Evolutionary conservation across 2,797 vertebrate genomes (phyloP).

Genomic region (Holocentrus rufus): DNA sequence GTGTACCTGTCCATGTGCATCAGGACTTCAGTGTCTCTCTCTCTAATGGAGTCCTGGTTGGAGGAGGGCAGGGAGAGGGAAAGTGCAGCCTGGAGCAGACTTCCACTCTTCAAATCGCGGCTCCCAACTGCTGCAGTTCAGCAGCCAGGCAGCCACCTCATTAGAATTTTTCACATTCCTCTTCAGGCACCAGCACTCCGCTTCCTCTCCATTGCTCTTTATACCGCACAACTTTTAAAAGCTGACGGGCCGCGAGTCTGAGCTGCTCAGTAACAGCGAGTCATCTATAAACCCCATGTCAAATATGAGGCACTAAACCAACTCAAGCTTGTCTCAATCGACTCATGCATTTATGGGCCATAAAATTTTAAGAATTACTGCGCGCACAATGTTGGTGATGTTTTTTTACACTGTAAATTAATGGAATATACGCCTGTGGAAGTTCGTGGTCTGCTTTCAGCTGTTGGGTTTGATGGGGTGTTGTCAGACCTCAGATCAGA

Average conservation of each 20-base stretch:
- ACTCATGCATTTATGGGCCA: conserved; percentile 28
- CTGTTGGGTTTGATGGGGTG: conserved; percentile 13
- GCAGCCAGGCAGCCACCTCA: conserved; percentile 66
- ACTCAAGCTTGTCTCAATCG: conserved; percentile 24
- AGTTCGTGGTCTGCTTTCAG: neutral
- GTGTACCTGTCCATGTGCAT: conserved; percentile 59
- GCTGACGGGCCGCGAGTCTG: conserved; percentile 35
- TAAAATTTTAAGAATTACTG: conserved; percentile 29
- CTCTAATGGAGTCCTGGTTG: conserved; percentile 66
- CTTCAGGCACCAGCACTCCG: conserved; percentile 56
- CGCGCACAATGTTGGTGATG: conserved; percentile 4
- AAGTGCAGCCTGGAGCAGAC: conserved; percentile 74
- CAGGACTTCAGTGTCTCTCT: conserved; percentile 45
- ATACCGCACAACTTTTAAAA: conserved; percentile 44
- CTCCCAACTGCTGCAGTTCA: conserved; percentile 60
- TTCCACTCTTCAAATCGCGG: conserved; percentile 65
- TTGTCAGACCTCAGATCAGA: conserved; percentile 27
- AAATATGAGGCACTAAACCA: conserved; percentile 39
- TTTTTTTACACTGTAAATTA: conserved; percentile 33
- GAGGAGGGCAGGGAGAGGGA: conserved; percentile 56
- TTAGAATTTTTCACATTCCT: conserved; percentile 77
- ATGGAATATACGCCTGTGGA: conserved; percentile 1
- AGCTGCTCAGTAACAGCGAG: conserved; percentile 34
- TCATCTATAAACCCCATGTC: conserved; percentile 35
- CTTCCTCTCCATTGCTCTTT: conserved; percentile 50